Evolutionary conservation across 1,140 invertebrate genomes (phyloP), one percentile per base, ranked within the genome.

Genomic region (Drosophila rufa): DNA sequence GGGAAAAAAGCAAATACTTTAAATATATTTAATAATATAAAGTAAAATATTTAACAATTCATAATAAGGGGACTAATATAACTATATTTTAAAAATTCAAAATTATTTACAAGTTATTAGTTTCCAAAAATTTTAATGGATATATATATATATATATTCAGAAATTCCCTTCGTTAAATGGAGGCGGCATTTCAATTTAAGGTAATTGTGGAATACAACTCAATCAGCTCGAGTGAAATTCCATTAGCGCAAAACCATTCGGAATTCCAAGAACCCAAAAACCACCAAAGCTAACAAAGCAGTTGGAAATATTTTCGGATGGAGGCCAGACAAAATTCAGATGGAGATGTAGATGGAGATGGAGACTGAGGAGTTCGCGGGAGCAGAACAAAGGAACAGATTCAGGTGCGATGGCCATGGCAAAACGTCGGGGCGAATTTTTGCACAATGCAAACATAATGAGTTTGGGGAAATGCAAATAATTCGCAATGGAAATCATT

Each of bases 401-500:
- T 51, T 60, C 65, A 78, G 75, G 75, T 78, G 58, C 33, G 57
- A 45, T 68, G 19, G 78, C 36, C 62, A 59, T 38, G 43, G 42
- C 40, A 50, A 65, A 65, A 56, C 51, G 71, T 59, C 56, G 66
- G 42, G 62, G 46, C 64, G 62, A 82, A 76, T 77, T 80, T 70
- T 68, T 80, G 68, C 78, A 84, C 81, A 80, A 87, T 82, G 83
- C 79, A 79, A 80, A 79, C 76, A 79, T 87, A 87, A 87, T 87
- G 83, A 87, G 83, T 86, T 87, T 66, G 77, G 83, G 83, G 83
- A 87, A 82, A 87, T 86, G 82, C 71, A 80, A 80, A 79, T 82
- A 87, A 87, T 73, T 87, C 83, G 80, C 83, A 71, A 77, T 86
- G 83, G 83, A 87, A 86, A 87, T 87, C 83, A 87, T 82, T 82